Evolutionary conservation across 2,888 invertebrate species (phyloP).

Genomic region (Xestia rhomboidea): DNA sequence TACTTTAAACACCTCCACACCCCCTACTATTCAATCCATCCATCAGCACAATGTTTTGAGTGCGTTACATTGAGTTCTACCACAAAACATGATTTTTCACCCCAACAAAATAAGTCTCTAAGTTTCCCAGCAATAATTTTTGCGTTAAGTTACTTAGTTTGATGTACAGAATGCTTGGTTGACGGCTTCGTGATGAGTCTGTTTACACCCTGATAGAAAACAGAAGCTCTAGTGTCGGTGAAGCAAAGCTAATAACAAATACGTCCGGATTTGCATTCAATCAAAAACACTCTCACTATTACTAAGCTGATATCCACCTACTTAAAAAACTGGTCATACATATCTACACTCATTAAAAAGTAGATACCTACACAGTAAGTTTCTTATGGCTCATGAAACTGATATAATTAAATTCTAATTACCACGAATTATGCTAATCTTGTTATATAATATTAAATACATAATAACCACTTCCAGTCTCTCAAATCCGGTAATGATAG

Average conservation of each 20-base stretch:
- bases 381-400: slow-evolving; percentile 12
- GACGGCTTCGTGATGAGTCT: too few relatives aligned
- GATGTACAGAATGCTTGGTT: too few relatives aligned
- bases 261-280: background rate
- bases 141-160: too few relatives aligned
- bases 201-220: too few relatives aligned
- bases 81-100: too few relatives aligned
- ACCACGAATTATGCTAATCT: slow-evolving; percentile 11
- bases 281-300: background rate
- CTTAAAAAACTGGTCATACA: background rate
- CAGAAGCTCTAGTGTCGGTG: background rate
- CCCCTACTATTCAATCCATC: too few relatives aligned
- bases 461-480: slow-evolving; percentile 16
- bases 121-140: too few relatives aligned
- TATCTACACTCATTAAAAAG: background rate
- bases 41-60: too few relatives aligned
- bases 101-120: too few relatives aligned
- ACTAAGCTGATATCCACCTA: background rate
- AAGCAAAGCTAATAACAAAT: too few relatives aligned
- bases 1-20: too few relatives aligned
- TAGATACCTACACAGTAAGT: background rate
- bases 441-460: slow-evolving; percentile 35
- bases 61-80: too few relatives aligned
- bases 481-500: slow-evolving; percentile 13
- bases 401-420: slow-evolving; percentile 33